These are phyloP conservation scores for Anas platyrhynchos DNA, from an alignment of 2,113 vertebrate genomes.

Conservation along the genomic window DNA sequence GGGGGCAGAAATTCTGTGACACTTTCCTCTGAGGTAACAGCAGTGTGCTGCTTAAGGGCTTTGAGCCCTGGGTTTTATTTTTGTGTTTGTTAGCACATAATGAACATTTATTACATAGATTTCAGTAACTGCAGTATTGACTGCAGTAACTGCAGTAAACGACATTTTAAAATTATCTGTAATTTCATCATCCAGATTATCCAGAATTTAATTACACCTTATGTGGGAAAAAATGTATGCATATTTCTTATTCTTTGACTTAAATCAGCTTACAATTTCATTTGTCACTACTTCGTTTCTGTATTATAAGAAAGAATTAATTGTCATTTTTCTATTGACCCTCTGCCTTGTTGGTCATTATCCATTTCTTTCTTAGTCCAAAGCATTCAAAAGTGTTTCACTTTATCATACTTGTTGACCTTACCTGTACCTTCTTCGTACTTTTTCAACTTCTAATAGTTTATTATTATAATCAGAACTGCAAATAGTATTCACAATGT, in stretches of 20 bases:
- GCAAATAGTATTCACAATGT: background rate
- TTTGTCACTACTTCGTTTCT: conserved; percentile 9
- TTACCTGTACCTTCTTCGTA: conserved; percentile 39
- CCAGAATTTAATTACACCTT: background rate
- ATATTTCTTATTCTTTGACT: background rate
- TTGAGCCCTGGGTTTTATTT: background rate
- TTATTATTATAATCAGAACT: conserved; percentile 42
- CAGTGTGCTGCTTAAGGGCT: background rate
- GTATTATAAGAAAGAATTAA: background rate
- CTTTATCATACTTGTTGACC: conserved; percentile 37
- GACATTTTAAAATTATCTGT: background rate
- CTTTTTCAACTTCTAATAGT: conserved; percentile 39
- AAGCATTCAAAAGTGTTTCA: background rate
- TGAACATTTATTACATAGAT: background rate
- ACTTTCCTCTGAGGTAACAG: background rate
- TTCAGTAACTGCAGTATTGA: background rate
- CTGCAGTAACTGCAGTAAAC: background rate
- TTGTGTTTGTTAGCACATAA: background rate
- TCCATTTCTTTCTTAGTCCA: conserved; percentile 25
- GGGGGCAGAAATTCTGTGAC: background rate
- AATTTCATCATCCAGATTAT: background rate
- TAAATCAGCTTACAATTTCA: conserved; percentile 4
- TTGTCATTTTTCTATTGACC: background rate
- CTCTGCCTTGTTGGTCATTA: background rate
- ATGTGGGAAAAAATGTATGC: background rate